Percentiles rank a stretch among this genome's conserved stretches.
phyloP scores from a whole-genome alignment of 2,113 vertebrate genomes.

The Himantopus leucocephalus region DNA sequence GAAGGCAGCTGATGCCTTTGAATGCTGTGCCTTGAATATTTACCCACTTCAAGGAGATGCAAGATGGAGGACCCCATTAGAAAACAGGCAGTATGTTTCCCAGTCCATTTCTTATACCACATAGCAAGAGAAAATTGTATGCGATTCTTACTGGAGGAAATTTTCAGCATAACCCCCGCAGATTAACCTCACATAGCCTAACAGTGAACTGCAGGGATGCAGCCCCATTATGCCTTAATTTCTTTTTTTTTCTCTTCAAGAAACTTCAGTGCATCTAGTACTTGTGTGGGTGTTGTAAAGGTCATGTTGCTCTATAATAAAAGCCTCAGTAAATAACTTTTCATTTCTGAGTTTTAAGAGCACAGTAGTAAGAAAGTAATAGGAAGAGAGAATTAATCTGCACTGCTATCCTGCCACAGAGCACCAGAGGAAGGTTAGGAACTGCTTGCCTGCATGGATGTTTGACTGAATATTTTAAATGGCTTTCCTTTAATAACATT shows the following conservation, averaged over 20 bases:
- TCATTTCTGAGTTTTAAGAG: background rate
- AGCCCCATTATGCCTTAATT: background rate
- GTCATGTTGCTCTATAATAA: background rate
- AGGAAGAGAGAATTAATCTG: background rate
- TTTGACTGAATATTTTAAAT: background rate
- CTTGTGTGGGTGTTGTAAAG: background rate
- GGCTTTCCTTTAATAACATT: background rate
- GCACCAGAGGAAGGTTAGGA: background rate
- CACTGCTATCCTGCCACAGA: background rate
- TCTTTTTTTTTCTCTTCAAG: background rate
- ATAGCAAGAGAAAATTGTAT: background rate
- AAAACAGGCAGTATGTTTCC: background rate
- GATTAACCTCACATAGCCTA: background rate
- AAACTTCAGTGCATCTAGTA: background rate
- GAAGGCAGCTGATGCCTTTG: background rate
- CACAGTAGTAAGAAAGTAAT: background rate
- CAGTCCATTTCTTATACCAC: background rate
- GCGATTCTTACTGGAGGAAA: background rate
- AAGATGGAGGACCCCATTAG: background rate
- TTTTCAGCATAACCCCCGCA: background rate
- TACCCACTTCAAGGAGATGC: background rate
- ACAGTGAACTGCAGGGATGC: background rate
- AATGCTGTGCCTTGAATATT: background rate
- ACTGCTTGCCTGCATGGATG: background rate
- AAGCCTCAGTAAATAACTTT: background rate